These are phyloP conservation scores for Heterotis niloticus DNA, from an alignment of 2,113 vertebrate genomes.

Conservation along the genomic window DNA sequence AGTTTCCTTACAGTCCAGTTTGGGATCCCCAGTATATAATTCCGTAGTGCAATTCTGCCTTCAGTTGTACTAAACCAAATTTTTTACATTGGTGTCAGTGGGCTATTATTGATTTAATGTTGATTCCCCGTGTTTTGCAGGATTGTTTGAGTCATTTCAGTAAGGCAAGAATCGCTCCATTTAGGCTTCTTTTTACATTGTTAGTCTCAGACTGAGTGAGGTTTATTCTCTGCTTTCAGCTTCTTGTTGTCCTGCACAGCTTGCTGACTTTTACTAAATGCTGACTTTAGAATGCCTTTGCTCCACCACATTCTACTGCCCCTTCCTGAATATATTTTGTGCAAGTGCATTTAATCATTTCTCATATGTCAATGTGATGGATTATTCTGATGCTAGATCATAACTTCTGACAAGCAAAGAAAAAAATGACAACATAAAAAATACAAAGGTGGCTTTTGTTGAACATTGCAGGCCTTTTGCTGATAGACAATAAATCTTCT, in stretches of 20 bases:
- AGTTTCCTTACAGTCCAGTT: background rate
- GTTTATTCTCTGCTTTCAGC: background rate
- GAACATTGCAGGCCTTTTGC: constrained; percentile 58
- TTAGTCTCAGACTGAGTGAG: too few relatives aligned
- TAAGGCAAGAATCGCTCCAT: too few relatives aligned
- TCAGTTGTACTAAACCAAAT: too few relatives aligned
- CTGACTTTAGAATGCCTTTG: constrained; percentile 66
- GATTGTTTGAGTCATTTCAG: too few relatives aligned
- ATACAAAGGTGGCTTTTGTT: constrained; percentile 52
- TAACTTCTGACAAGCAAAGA: constrained; percentile 62
- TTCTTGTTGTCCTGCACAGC: constrained; percentile 34
- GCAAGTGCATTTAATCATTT: constrained; percentile 60
- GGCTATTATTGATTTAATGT: too few relatives aligned
- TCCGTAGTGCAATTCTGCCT: too few relatives aligned
- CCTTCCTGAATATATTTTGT: constrained; percentile 58
- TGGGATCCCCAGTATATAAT: too few relatives aligned
- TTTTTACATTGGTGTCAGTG: too few relatives aligned
- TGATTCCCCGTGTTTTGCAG: too few relatives aligned
- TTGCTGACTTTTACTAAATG: constrained; percentile 45
- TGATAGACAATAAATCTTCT: constrained; percentile 72
- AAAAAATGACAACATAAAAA: constrained; percentile 32
- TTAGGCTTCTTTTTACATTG: too few relatives aligned
- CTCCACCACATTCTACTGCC: constrained; percentile 53
- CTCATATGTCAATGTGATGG: constrained; percentile 67
- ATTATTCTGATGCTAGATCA: constrained; percentile 66